Base-by-base conservation (phyloP, 2,888 invertebrate genomes). In the Meiosimyza decipiens region DNA sequence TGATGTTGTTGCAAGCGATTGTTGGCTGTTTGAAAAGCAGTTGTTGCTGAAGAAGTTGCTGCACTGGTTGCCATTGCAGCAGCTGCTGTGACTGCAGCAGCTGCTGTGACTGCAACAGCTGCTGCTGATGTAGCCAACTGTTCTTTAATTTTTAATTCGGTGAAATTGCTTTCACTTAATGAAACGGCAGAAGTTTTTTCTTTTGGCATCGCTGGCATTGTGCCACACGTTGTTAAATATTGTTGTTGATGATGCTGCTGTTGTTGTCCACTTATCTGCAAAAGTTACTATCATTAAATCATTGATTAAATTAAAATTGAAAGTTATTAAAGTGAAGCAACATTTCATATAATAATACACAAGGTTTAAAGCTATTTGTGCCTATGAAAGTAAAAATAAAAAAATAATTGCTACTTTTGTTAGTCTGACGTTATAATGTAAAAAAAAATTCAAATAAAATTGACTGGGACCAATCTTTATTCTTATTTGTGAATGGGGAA, bases 131-230 rank as follows among this genome's bases (percentile, higher is more conserved):
- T 76, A 71, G 80, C 73, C 68, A 81, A 77, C 69, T 59, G 50
- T 7, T 85, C 85, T 77, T 83, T 85, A 62, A 85, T 77, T 78
- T 84, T 82, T 28, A 85, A 77, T 77, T 84, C 82, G 69, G 79
- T 77, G 78, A 82, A 85, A 80, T 83, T 84, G 79, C 81, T 80
- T 79, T 86, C 86, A 77, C 76, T 82, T 77, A 86, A 76, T 77
- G 86, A 83, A 75, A 86, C 82, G 78, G 85, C 82, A 74, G 85
- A 82, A 77, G 85, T 79, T 82, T 87, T 86, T 78, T 87, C 87
- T 82, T 86, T 86, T 82, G 87, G 84, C 87, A 87, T 87, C 79
- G 87, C 85, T 85, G 87, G 86, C 86, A 87, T 86, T 80, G 83
- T 85, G 78, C 75, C 80, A 77, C 80, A 78, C 70, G 75, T 67